Evolutionary conservation across 2,888 invertebrate genomes (phyloP).

Genomic region (Euzetes globulus): DNA sequence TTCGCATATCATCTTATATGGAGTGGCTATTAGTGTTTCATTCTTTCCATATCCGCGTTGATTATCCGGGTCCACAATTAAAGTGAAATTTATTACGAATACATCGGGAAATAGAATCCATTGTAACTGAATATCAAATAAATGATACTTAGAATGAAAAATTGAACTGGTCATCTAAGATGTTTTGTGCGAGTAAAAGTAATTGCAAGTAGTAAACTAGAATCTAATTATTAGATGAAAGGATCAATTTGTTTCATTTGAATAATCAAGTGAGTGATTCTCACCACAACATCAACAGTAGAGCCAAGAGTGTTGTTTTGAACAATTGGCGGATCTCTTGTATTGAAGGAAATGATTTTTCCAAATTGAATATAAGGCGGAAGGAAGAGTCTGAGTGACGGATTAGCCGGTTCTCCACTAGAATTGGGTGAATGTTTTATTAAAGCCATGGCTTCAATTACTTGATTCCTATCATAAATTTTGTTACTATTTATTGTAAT

Average conservation of each 20-base stretch:
- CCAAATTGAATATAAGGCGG: constrained; percentile 39
- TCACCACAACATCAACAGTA: constrained; percentile 40
- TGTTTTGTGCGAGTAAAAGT: too few species aligned
- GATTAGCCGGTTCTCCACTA: constrained; percentile 39
- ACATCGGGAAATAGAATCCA: constrained; percentile 41
- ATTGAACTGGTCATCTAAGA: too few species aligned
- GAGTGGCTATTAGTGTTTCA: constrained; percentile 39
- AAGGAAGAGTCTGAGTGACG: constrained; percentile 38
- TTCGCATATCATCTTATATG: constrained; percentile 40
- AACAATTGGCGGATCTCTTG: constrained; percentile 35
- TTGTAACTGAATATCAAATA: constrained; percentile 36
- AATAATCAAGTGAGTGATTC: not conserved
- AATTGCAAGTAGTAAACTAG: too few species aligned
- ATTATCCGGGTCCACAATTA: constrained; percentile 41
- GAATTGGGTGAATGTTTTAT: constrained; percentile 35
- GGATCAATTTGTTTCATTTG: not conserved
- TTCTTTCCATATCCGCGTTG: constrained; percentile 40
- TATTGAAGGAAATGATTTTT: constrained; percentile 36
- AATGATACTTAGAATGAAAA: constrained; percentile 30
- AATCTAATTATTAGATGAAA: too few species aligned
- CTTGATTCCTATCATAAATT: constrained; percentile 26
- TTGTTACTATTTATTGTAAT: constrained; percentile 20
- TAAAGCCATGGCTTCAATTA: constrained; percentile 22
- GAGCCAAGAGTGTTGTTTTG: constrained; percentile 35
- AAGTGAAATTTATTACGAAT: constrained; percentile 39